These are phyloP conservation scores for Illadopsis cleaveri DNA, from an alignment of 2,113 vertebrate genomes.

Conservation along the genomic window DNA sequence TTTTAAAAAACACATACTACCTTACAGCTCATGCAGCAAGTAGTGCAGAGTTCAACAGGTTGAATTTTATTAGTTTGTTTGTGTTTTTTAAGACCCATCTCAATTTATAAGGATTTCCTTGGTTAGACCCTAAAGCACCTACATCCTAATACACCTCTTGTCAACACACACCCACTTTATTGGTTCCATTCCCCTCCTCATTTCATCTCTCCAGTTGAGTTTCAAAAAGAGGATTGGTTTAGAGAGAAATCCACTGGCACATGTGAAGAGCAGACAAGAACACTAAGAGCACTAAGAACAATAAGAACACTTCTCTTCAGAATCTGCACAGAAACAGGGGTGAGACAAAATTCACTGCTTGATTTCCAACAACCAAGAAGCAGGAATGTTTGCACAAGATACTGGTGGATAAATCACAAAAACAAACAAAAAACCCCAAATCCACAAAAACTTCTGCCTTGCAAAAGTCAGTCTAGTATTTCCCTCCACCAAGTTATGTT, in stretches of 20 bases:
- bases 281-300: background rate
- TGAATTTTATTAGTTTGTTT: background rate
- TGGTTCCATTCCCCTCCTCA: background rate
- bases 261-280: background rate
- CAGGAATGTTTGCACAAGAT: background rate
- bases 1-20: background rate
- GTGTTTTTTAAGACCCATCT: background rate
- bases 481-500: background rate
- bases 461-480: background rate
- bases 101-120: background rate
- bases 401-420: background rate
- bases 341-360: background rate
- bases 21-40: background rate
- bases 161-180: accelerated
- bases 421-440: background rate
- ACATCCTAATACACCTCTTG: too few relatives aligned
- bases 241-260: background rate
- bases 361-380: background rate
- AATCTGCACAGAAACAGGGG: background rate
- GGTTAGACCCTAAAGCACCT: background rate
- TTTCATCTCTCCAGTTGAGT: background rate
- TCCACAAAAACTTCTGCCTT: background rate
- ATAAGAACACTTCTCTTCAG: background rate
- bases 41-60: background rate
- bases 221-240: background rate